These are phyloP conservation scores for Seira ritae DNA, from an alignment of 2,888 invertebrate genomes.

Conservation along the genomic window DNA sequence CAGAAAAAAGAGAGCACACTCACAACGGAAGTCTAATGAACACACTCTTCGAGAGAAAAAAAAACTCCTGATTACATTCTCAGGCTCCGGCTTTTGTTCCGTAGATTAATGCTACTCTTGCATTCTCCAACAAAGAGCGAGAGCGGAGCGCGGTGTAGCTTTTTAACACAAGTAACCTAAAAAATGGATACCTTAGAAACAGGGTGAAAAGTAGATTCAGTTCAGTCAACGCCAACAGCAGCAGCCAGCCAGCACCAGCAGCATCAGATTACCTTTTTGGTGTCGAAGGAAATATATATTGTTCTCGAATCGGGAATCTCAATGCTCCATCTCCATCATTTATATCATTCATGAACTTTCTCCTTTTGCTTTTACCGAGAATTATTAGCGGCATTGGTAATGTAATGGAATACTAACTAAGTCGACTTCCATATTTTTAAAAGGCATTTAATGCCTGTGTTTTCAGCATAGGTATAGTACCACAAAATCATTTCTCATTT, in stretches of 20 bases:
- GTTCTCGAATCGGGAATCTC: not conserved
- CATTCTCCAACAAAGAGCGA: not conserved
- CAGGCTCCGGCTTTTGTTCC: not conserved
- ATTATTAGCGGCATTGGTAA: too few species aligned
- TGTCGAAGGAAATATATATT: not conserved
- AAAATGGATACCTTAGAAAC: not conserved
- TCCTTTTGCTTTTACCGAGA: too few species aligned
- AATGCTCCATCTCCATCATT: too few species aligned
- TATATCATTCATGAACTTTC: too few species aligned
- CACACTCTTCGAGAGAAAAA: conserved; percentile 12
- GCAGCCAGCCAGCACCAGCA: too few species aligned
- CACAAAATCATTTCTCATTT: too few species aligned
- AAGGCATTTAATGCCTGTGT: too few species aligned
- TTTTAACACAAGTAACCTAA: not conserved
- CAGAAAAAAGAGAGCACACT: conserved; percentile 20
- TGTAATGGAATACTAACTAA: too few species aligned
- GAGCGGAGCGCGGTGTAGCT: not conserved
- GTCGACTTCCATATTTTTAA: too few species aligned
- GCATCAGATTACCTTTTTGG: not conserved
- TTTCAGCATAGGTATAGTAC: too few species aligned
- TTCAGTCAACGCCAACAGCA: too few species aligned
- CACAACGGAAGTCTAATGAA: conserved; percentile 53
- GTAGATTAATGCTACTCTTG: not conserved
- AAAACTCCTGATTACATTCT: conserved; percentile 34
- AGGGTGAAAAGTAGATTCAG: not conserved